These are phyloP conservation scores for Druon quercuslanigerum DNA, from an alignment of 1,140 invertebrate species.

Conservation along the genomic window DNA sequence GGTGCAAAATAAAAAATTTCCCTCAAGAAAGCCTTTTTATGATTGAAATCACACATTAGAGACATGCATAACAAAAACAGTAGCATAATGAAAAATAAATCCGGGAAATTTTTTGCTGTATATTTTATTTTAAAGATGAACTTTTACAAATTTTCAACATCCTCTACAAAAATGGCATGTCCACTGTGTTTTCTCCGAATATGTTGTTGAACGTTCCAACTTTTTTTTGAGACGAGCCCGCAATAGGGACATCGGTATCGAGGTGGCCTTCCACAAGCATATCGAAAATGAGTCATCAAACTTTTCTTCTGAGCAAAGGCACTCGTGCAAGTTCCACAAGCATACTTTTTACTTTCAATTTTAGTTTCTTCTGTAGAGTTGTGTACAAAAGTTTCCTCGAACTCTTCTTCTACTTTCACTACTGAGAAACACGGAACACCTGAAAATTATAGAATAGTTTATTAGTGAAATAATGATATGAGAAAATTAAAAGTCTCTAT, in stretches of 20 bases:
- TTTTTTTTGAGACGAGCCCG: neutral
- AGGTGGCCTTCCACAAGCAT: neutral
- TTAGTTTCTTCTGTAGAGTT: neutral
- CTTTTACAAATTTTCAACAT: slow-evolving; percentile 24
- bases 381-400: neutral
- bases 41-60: neutral
- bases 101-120: neutral
- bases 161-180: neutral
- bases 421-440: neutral
- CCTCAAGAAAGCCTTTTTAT: neutral
- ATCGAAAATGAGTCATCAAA: slow-evolving; percentile 15
- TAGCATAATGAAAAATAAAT: neutral
- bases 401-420: neutral
- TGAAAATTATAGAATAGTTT: neutral
- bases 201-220: slow-evolving; percentile 21
- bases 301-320: slow-evolving; percentile 21
- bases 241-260: slow-evolving; percentile 18
- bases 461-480: neutral
- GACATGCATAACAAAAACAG: neutral
- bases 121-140: neutral
- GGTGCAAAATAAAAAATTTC: neutral
- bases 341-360: slow-evolving; percentile 15
- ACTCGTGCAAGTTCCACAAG: slow-evolving; percentile 14
- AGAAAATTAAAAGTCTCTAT: no score
- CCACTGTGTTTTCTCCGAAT: slow-evolving; percentile 13